These are phyloP conservation scores for Microcebus murinus DNA, from an alignment of 2,113 vertebrate species.

Conservation along the genomic window DNA sequence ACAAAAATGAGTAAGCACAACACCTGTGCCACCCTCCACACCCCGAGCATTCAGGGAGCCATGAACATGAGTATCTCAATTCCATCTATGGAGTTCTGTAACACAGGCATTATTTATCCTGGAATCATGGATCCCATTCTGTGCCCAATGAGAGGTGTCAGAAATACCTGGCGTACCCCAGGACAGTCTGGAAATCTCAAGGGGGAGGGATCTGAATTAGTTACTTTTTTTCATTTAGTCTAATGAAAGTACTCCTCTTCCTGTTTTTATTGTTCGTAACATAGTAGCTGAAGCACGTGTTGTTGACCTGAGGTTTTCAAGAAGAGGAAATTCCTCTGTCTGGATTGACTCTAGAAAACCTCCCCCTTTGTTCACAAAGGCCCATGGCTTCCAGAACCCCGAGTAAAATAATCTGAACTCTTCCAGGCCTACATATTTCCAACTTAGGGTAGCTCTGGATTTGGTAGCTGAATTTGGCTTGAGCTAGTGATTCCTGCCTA, in stretches of 20 bases:
- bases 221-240: neutral
- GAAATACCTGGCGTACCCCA: neutral
- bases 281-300: neutral
- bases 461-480: neutral
- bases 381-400: neutral
- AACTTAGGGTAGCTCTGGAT: neutral
- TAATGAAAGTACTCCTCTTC: neutral
- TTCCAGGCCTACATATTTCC: neutral
- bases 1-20: neutral
- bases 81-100: neutral
- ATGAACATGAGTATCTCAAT: neutral
- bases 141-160: neutral
- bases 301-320: neutral
- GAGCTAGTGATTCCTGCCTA: neutral
- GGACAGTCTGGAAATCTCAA: neutral
- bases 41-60: neutral
- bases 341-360: neutral
- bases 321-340: neutral
- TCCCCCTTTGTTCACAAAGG: neutral
- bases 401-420: neutral
- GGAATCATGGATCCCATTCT: neutral
- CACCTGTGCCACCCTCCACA: neutral
- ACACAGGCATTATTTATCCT: neutral
- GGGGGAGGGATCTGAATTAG: neutral
- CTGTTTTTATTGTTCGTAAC: neutral